Conservation (phyloP, 2,888 invertebrate species). For the Eupithecia abbreviata region DNA sequence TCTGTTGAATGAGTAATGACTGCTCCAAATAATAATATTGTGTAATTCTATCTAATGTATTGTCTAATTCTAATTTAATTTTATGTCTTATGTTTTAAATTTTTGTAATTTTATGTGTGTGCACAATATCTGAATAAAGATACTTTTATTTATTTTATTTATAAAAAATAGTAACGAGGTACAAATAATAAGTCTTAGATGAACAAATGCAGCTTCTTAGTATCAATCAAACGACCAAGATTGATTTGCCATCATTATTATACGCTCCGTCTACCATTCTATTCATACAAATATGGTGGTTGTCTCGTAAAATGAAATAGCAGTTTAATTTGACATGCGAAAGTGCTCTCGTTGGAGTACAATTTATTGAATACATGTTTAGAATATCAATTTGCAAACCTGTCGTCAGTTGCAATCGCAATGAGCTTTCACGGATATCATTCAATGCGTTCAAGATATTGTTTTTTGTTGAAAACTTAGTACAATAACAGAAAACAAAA, state of each 20-base stretch:
- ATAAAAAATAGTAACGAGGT: background rate
- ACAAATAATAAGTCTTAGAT: background rate
- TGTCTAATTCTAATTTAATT: no score
- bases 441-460: background rate
- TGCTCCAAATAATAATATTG: no score
- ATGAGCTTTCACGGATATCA: slow-evolving; percentile 3
- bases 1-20: no score
- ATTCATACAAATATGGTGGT: slow-evolving; percentile 23
- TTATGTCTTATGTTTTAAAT: no score
- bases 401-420: background rate
- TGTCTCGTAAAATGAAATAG: slow-evolving; percentile 22
- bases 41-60: no score
- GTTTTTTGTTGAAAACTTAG: background rate
- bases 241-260: slow-evolving; percentile 21
- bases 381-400: slow-evolving; percentile 32
- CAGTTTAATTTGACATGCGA: slow-evolving; percentile 45
- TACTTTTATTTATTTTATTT: no score
- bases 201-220: background rate
- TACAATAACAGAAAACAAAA: background rate
- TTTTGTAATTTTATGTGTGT: no score
- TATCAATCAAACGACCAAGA: background rate
- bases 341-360: slow-evolving; percentile 38
- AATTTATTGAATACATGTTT: slow-evolving; percentile 43
- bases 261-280: slow-evolving; percentile 18
- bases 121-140: no score